Evolutionary conservation across 2,113 vertebrate species (phyloP).

Genomic region (Corythornis cristatus): DNA sequence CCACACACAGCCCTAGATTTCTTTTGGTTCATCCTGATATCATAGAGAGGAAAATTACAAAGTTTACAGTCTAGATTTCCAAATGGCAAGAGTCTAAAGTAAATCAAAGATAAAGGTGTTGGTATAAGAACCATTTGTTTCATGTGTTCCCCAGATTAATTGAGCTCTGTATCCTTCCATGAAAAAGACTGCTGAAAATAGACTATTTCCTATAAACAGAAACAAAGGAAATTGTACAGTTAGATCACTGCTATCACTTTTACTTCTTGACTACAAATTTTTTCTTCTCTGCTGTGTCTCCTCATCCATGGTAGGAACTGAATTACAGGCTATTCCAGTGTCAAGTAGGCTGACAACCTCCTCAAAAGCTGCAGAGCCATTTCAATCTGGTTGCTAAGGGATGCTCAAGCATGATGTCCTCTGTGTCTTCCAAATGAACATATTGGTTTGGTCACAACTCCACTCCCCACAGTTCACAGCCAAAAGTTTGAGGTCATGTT

Average conservation of each 20-base stretch:
- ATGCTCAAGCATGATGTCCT: conserved; percentile 8
- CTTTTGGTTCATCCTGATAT: neutral
- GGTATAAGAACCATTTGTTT: neutral
- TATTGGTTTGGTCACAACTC: conserved; percentile 31
- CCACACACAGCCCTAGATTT: neutral
- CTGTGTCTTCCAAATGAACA: conserved; percentile 13
- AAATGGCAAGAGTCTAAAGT: neutral
- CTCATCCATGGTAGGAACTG: neutral
- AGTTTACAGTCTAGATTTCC: neutral
- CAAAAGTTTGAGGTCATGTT: conserved; percentile 26
- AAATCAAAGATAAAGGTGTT: conserved; percentile 4
- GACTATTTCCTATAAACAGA: neutral
- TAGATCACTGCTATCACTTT: neutral
- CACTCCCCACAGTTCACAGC: conserved; percentile 25
- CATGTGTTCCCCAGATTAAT: neutral
- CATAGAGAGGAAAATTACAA: neutral
- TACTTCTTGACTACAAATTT: neutral
- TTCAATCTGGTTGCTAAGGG: conserved; percentile 19
- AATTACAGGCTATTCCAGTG: neutral
- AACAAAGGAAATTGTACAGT: neutral
- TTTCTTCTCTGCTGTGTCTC: neutral
- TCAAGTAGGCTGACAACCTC: neutral
- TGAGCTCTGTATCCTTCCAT: neutral
- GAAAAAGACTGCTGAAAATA: neutral
- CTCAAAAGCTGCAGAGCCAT: conserved; percentile 8